A percentile compares a stretch with the other conserved stretches of the same genome.
phyloP scores from a whole-genome alignment of 2,797 vertebrate genomes.

The Gallinago nigripennis region DNA sequence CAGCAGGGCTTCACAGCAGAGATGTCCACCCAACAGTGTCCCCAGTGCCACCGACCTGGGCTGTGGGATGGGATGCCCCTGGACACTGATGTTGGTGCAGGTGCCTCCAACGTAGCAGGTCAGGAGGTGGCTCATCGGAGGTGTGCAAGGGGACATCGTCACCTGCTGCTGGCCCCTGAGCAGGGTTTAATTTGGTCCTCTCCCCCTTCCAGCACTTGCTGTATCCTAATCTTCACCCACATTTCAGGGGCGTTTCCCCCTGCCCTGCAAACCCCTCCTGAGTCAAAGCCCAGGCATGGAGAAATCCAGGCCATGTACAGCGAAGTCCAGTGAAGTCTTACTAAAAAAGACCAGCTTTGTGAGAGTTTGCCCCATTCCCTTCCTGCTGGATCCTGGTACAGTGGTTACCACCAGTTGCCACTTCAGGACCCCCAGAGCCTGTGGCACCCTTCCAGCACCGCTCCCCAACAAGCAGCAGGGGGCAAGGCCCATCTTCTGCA shows the following conservation, averaged over 20 bases:
- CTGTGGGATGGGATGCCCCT: not conserved
- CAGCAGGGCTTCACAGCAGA: rapidly evolving
- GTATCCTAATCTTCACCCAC: rapidly evolving
- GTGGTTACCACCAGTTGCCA: not conserved
- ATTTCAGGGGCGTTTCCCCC: not conserved
- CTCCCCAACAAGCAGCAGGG: rapidly evolving
- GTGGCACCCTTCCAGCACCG: not conserved
- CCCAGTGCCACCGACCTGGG: rapidly evolving
- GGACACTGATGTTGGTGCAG: rapidly evolving
- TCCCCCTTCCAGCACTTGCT: not conserved
- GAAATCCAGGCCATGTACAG: not conserved
- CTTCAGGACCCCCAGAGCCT: not conserved
- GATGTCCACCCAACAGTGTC: rapidly evolving
- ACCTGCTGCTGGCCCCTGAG: rapidly evolving
- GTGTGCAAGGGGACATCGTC: not conserved
- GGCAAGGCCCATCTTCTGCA: rapidly evolving
- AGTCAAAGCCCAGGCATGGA: rapidly evolving
- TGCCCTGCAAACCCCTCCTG: not conserved
- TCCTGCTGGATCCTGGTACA: not conserved
- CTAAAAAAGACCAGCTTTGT: not conserved
- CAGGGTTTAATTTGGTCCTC: not conserved
- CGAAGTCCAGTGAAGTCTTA: not conserved
- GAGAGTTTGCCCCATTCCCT: not conserved
- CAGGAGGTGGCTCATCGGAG: rapidly evolving
- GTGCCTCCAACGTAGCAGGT: rapidly evolving